phyloP scores from a whole-genome alignment of 2,888 invertebrate species.

The Drosophila gaucha region DNA sequence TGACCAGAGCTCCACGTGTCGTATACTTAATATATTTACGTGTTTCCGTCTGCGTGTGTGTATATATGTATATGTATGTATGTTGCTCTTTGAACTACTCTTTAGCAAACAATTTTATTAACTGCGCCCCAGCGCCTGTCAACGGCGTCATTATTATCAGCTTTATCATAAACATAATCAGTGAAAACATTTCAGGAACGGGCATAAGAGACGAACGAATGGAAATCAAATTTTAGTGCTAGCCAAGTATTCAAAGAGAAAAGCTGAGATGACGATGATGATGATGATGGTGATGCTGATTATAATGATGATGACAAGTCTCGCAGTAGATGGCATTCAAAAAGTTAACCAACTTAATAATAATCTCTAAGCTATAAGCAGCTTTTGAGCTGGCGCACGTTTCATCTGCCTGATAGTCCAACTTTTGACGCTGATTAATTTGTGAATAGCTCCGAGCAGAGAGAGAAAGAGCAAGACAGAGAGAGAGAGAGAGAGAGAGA shows the following conservation, averaged over 20 bases:
- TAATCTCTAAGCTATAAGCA: slow-evolving; percentile 31
- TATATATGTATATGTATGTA: background rate
- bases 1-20: slow-evolving; percentile 23
- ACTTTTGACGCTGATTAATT: slow-evolving; percentile 55
- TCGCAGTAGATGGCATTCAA: slow-evolving; percentile 18
- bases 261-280: background rate
- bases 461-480: background rate
- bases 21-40: slow-evolving; percentile 33
- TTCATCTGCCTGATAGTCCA: slow-evolving; percentile 45
- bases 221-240: slow-evolving; percentile 27
- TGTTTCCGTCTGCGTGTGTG: background rate
- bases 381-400: slow-evolving; percentile 38
- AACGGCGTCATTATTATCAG: slow-evolving; percentile 37
- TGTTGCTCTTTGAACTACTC: slow-evolving; percentile 16
- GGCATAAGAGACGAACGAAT: too few species aligned
- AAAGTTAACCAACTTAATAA: slow-evolving; percentile 59
- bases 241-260: background rate
- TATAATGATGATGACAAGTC: slow-evolving; percentile 11
- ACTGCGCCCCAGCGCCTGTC: slow-evolving; percentile 3
- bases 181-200: slow-evolving; percentile 13
- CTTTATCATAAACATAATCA: slow-evolving; percentile 42
- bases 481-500: background rate
- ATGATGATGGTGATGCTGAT: background rate
- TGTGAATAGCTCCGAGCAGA: slow-evolving; percentile 3
- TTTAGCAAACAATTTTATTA: slow-evolving; percentile 20